Evolutionary conservation across 2,113 vertebrate genomes (phyloP).

Genomic region (Zonotrichia leucophrys): DNA sequence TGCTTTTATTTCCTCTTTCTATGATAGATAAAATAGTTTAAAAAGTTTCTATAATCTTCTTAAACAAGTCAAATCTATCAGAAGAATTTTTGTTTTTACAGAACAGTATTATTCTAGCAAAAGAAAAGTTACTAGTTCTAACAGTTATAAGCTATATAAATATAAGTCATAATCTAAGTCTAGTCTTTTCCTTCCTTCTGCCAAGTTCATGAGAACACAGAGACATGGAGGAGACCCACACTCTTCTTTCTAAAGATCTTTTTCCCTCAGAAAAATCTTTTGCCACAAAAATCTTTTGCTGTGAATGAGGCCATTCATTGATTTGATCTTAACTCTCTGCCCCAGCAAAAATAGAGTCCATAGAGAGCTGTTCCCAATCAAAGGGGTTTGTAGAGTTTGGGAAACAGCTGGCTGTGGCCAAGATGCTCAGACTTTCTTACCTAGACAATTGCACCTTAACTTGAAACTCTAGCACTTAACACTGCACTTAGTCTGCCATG

Average conservation of each 20-base stretch:
- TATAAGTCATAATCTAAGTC: background rate
- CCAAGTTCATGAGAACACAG: background rate
- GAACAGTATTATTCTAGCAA: background rate
- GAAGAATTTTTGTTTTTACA: background rate
- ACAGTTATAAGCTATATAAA: background rate
- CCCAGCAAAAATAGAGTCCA: rapidly evolving
- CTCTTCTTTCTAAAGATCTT: background rate
- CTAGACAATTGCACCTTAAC: background rate
- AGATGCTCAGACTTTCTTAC: background rate
- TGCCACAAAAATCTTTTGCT: background rate
- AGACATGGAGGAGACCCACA: background rate
- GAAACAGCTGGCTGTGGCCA: background rate
- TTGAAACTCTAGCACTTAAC: background rate
- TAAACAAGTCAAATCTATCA: background rate
- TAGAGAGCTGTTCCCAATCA: background rate
- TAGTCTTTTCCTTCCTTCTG: background rate
- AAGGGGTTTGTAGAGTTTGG: background rate
- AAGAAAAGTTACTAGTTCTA: background rate
- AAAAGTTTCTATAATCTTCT: background rate
- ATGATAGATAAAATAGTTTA: background rate
- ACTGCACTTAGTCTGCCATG: background rate
- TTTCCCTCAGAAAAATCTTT: background rate
- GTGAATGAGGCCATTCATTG: background rate
- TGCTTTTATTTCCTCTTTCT: background rate
- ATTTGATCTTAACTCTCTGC: background rate